phyloP scores from a whole-genome alignment of 2,113 vertebrate species.

The Accipiter cooperii region DNA sequence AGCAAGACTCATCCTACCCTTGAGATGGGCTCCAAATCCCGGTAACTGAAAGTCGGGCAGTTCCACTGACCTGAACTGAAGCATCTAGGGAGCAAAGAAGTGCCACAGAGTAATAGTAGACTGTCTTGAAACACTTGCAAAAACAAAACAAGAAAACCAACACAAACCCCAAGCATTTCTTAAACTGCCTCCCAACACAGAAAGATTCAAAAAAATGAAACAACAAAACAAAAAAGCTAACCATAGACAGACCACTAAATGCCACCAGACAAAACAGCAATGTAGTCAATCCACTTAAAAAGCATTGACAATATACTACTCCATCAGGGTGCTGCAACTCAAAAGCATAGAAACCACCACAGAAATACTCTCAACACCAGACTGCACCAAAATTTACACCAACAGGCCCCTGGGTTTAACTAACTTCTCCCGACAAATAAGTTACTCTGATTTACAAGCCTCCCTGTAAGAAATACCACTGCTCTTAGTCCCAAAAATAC shows the following conservation, averaged over 20 bases:
- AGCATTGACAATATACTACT: background rate
- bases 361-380: background rate
- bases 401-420: background rate
- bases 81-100: background rate
- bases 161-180: background rate
- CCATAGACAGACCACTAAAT: background rate
- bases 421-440: background rate
- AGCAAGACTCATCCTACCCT: background rate
- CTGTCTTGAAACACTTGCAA: background rate
- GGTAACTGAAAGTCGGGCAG: background rate
- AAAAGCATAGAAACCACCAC: background rate
- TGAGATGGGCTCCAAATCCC: background rate
- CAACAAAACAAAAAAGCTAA: background rate
- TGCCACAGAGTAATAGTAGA: background rate
- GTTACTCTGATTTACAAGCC: background rate
- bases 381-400: background rate
- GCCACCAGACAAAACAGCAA: background rate
- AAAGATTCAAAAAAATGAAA: background rate
- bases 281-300: fast-evolving
- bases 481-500: background rate
- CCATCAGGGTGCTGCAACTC: background rate
- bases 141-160: background rate
- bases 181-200: background rate
- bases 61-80: background rate
- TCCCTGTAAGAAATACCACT: background rate